Evolutionary conservation across 64 coral and sea anemone species (phyloP).

Genomic region (Stylophora pistillata): DNA sequence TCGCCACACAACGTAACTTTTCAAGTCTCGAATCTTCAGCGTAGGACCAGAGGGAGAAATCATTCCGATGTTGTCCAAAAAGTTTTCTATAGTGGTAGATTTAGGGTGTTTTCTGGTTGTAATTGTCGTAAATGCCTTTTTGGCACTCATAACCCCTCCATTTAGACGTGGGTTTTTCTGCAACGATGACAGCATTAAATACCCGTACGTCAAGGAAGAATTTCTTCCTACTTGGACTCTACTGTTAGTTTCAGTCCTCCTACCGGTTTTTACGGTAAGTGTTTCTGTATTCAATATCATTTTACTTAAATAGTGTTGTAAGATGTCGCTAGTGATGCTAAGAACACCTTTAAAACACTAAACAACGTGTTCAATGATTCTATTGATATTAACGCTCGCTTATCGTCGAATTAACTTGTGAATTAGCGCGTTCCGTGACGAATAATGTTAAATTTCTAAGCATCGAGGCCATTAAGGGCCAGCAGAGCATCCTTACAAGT

Average conservation of each 20-base stretch:
- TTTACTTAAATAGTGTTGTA: background rate
- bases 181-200: constrained; percentile 52
- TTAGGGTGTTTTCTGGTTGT: constrained; percentile 18
- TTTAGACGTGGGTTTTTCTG: constrained; percentile 61
- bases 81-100: constrained; percentile 31
- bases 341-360: background rate
- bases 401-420: too few relatives aligned
- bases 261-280: constrained; percentile 47
- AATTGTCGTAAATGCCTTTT: background rate
- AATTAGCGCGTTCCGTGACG: too few relatives aligned
- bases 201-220: constrained; percentile 21
- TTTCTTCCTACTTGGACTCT: background rate
- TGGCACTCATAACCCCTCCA: constrained; percentile 23
- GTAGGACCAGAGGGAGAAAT: background rate
- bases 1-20: background rate
- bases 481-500: too few relatives aligned
- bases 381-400: background rate
- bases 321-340: background rate
- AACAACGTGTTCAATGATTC: background rate
- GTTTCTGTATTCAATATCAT: background rate
- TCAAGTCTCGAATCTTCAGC: background rate
- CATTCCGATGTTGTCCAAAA: background rate
- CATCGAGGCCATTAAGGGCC: too few relatives aligned
- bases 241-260: constrained; percentile 20
- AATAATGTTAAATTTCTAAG: too few relatives aligned